Evolutionary conservation across 2,888 invertebrate genomes (phyloP).

Genomic region (Anaspis maculata): DNA sequence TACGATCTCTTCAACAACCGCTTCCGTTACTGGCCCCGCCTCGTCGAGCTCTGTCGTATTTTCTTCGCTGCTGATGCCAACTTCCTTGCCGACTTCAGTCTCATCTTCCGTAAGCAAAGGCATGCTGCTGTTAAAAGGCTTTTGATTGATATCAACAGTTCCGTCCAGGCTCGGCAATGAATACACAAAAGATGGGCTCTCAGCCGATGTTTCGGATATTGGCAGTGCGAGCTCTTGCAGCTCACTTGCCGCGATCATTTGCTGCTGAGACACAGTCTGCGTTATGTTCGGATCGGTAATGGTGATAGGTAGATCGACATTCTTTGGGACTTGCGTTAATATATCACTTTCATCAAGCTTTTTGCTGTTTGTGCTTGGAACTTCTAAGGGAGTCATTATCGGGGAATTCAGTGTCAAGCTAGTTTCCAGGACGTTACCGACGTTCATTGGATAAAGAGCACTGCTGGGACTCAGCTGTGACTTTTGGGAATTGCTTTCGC

Average conservation of each 20-base stretch:
- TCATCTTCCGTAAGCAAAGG: slow-evolving; percentile 52
- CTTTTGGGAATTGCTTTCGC: slow-evolving; percentile 36
- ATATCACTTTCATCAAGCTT: slow-evolving; percentile 35
- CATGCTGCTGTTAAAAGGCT: slow-evolving; percentile 46
- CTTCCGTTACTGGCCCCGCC: slow-evolving; percentile 3
- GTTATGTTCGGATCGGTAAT: slow-evolving; percentile 69
- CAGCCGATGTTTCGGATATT: slow-evolving; percentile 54
- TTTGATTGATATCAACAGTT: slow-evolving; percentile 35
- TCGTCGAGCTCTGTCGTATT: slow-evolving; percentile 2
- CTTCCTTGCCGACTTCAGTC: slow-evolving; percentile 16
- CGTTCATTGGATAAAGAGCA: slow-evolving; percentile 50
- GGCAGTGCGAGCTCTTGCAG: slow-evolving; percentile 57
- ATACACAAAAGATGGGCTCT: slow-evolving; percentile 34
- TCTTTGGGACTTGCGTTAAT: slow-evolving; percentile 50
- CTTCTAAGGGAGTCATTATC: slow-evolving; percentile 74
- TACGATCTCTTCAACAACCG: slow-evolving; percentile 1
- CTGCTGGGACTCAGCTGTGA: slow-evolving; percentile 50
- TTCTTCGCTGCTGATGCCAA: background rate
- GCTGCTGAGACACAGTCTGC: slow-evolving; percentile 42
- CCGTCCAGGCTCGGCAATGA: slow-evolving; percentile 37
- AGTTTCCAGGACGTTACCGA: slow-evolving; percentile 63
- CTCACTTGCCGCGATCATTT: slow-evolving; percentile 31
- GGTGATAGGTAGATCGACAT: slow-evolving; percentile 66
- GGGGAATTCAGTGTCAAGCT: slow-evolving; percentile 68
- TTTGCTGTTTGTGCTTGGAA: slow-evolving; percentile 48